These are phyloP conservation scores for Sitophilus oryzae DNA, from an alignment of 1,140 invertebrate species.

Conservation along the genomic window DNA sequence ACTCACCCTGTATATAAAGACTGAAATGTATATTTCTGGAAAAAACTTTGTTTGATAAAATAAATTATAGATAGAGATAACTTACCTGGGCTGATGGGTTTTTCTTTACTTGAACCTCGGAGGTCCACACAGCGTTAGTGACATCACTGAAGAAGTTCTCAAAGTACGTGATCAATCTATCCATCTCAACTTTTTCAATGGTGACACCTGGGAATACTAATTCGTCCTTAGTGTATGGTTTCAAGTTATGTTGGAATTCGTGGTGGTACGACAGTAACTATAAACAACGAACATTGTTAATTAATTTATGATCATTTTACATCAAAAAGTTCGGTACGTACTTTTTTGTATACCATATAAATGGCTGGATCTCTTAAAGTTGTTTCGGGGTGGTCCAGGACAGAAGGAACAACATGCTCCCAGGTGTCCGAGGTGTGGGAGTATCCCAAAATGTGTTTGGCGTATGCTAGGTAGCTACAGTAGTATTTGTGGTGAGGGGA, in stretches of 20 bases:
- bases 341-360: constrained; percentile 55
- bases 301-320: neutral
- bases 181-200: constrained; percentile 56
- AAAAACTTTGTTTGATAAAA: too few species aligned
- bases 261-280: constrained; percentile 18
- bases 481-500: constrained; percentile 53
- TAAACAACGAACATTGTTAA: too few species aligned
- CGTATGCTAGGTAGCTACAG: constrained; percentile 49
- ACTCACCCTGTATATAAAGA: too few species aligned
- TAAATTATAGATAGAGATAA: too few species aligned
- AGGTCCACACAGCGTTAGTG: constrained; percentile 53
- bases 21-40: too few species aligned
- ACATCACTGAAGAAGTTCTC: constrained; percentile 62
- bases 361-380: constrained; percentile 61
- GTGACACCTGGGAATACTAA: constrained; percentile 55
- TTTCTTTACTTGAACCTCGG: constrained; percentile 30
- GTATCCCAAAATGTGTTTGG: constrained; percentile 41
- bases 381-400: constrained; percentile 50
- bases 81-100: constrained; percentile 25
- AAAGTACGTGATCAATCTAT: constrained; percentile 64
- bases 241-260: constrained; percentile 39
- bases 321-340: constrained; percentile 45
- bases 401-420: constrained; percentile 33
- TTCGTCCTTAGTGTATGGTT: constrained; percentile 55
- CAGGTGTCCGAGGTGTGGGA: constrained; percentile 43